A percentile compares a stretch with the other conserved stretches of the same genome.
These are phyloP conservation scores for Colossoma macropomum DNA, from an alignment of 2,113 vertebrate species.

Conservation along the genomic window DNA sequence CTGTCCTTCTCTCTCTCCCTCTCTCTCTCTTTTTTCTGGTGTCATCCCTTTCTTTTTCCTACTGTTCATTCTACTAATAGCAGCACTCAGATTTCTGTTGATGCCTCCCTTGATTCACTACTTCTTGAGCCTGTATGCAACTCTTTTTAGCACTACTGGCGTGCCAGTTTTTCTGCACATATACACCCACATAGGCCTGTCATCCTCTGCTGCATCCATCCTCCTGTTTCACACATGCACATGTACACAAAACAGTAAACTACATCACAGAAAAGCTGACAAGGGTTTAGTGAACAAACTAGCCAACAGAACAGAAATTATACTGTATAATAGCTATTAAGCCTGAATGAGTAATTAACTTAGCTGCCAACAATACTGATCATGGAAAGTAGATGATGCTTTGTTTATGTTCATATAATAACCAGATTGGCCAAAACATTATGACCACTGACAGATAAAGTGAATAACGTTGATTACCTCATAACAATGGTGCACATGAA, in stretches of 20 bases:
- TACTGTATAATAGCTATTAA: too few relatives aligned
- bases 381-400: too few relatives aligned
- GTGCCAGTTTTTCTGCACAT: not conserved
- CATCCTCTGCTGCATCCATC: not conserved
- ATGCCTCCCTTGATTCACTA: slow-evolving; percentile 76
- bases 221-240: not conserved
- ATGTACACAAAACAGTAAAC: not conserved
- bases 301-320: too few relatives aligned
- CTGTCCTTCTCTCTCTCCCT: slow-evolving; percentile 65
- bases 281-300: too few relatives aligned
- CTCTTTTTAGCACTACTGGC: slow-evolving; percentile 43
- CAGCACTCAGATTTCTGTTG: slow-evolving; percentile 79
- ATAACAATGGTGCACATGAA: too few relatives aligned
- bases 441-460: too few relatives aligned
- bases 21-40: slow-evolving; percentile 29
- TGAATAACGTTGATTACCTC: too few relatives aligned
- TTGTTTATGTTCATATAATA: too few relatives aligned
- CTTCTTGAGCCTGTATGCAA: slow-evolving; percentile 70
- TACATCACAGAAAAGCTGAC: too few relatives aligned
- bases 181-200: not conserved
- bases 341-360: too few relatives aligned
- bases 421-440: too few relatives aligned
- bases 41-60: slow-evolving; percentile 63
- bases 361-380: too few relatives aligned
- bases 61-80: slow-evolving; percentile 75